Conservation (phyloP, 1,140 invertebrate species). For the Agrilus planipennis region DNA sequence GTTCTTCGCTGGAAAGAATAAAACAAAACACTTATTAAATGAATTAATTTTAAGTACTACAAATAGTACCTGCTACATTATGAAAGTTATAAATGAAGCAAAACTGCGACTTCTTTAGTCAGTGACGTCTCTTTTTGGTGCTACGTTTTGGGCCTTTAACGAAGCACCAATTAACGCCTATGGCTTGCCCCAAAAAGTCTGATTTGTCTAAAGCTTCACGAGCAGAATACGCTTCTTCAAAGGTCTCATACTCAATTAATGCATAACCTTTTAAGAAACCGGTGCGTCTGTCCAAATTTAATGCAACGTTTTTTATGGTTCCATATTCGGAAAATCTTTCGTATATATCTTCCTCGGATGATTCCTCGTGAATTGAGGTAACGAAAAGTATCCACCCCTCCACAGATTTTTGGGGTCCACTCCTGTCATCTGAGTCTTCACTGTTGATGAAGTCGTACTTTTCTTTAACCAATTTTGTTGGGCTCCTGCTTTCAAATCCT, state of each 20-base stretch:
- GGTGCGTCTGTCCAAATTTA: constrained; percentile 89
- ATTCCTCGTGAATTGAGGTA: constrained; percentile 90
- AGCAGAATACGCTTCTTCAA: background rate
- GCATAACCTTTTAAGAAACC: constrained; percentile 60
- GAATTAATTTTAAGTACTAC: too few species aligned
- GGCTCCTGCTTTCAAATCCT: too few species aligned
- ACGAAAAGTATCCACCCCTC: constrained; percentile 96
- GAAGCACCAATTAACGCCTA: background rate
- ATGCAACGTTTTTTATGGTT: constrained; percentile 89
- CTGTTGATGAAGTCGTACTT: too few species aligned
- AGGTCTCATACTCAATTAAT: background rate
- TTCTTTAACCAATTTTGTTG: too few species aligned
- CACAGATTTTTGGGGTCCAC: too few species aligned
- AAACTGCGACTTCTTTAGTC: too few species aligned
- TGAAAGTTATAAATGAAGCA: too few species aligned
- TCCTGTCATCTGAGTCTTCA: too few species aligned
- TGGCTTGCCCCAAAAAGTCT: background rate
- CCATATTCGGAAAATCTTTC: constrained; percentile 91
- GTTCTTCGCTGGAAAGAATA: too few species aligned
- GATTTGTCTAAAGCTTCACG: background rate
- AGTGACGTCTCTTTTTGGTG: too few species aligned
- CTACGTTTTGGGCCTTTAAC: background rate
- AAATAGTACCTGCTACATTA: too few species aligned
- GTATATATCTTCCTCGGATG: constrained; percentile 89
- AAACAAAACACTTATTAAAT: too few species aligned